Evolutionary conservation across 2,113 vertebrate species (phyloP).

Genomic region (Calyptomena viridis): DNA sequence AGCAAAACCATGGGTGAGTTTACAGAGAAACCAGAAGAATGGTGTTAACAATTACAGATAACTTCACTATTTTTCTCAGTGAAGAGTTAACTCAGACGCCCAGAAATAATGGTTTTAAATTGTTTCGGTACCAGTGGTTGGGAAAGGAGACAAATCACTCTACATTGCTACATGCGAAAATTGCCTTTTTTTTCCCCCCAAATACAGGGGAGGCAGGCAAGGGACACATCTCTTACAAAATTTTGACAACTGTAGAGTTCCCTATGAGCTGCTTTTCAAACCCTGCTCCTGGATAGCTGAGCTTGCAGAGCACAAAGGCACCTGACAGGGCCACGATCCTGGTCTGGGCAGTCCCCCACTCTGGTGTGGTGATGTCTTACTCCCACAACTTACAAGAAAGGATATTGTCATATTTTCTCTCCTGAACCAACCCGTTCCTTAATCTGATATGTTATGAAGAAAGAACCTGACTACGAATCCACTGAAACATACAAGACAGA

Average conservation of each 20-base stretch:
- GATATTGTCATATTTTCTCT: neutral
- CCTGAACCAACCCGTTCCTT: neutral
- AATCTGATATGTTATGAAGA: neutral
- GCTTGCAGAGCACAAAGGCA: neutral
- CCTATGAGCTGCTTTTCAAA: neutral
- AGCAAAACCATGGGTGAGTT: neutral
- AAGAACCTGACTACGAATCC: neutral
- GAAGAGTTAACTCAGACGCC: neutral
- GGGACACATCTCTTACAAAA: neutral
- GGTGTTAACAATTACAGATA: neutral
- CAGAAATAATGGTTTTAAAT: neutral
- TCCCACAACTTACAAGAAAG: neutral
- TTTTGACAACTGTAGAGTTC: neutral
- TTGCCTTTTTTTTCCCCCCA: neutral
- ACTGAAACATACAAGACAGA: neutral
- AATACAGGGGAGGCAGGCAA: neutral
- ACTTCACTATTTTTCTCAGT: neutral
- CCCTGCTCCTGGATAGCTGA: neutral
- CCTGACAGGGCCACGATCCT: neutral
- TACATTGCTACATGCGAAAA: neutral
- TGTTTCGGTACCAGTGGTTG: fast-evolving
- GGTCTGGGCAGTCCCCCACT: neutral
- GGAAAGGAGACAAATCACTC: neutral
- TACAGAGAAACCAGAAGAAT: neutral
- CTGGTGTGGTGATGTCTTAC: neutral